These are phyloP conservation scores for Microplitis demolitor DNA, from an alignment of 1,140 invertebrate genomes.

Conservation along the genomic window DNA sequence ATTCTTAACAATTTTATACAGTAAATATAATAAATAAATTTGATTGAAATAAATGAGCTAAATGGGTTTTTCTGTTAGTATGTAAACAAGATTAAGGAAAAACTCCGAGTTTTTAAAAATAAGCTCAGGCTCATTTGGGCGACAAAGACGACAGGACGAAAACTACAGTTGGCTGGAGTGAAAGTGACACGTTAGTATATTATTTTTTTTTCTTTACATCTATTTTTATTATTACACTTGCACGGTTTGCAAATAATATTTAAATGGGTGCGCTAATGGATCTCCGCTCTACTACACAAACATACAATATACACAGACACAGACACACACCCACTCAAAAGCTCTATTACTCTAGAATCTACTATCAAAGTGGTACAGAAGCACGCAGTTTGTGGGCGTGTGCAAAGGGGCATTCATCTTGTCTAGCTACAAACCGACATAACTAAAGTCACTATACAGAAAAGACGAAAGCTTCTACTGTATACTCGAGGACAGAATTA, in stretches of 20 bases:
- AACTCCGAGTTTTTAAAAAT: neutral
- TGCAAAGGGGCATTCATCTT: slow-evolving; percentile 30
- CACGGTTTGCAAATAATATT: slow-evolving; percentile 59
- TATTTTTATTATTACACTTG: slow-evolving; percentile 35
- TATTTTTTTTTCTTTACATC: slow-evolving; percentile 55
- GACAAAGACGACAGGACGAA: neutral
- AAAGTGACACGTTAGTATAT: slow-evolving; percentile 54
- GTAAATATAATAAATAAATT: neutral
- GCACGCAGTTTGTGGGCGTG: slow-evolving; percentile 12
- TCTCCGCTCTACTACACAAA: slow-evolving; percentile 29
- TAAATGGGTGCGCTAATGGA: slow-evolving; percentile 60
- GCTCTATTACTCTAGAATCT: slow-evolving; percentile 36
- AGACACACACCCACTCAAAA: neutral
- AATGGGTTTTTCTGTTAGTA: no score
- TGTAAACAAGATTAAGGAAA: neutral
- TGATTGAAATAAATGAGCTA: no score
- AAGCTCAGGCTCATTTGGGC: no score
- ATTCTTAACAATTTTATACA: neutral
- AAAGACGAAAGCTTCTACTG: no score
- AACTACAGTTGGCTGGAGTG: slow-evolving; percentile 35
- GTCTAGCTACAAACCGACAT: slow-evolving; percentile 28
- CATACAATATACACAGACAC: neutral
- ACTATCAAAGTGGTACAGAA: slow-evolving; percentile 53
- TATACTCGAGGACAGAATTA: neutral
- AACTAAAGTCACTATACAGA: no score